phyloP scores from a whole-genome alignment of 37 sponge, comb jelly and placozoan species.

The Halisarca cf. caerulea region DNA sequence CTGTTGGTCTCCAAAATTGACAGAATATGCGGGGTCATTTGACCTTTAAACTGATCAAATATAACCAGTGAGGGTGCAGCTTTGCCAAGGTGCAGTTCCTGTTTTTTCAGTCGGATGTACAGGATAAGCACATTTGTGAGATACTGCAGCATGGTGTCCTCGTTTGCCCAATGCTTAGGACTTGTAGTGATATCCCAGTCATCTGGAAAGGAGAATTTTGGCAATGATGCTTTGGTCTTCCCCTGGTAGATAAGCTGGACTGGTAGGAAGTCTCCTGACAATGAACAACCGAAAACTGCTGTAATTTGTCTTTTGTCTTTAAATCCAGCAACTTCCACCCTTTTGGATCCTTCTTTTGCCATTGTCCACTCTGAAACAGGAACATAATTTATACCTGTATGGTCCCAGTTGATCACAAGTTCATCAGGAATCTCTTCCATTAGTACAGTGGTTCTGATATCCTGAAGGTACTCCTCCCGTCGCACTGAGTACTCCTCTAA shows the following conservation, averaged over 20 bases:
- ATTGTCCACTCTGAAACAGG: background rate
- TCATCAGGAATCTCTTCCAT: background rate
- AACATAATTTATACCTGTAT: background rate
- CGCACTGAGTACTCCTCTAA: background rate
- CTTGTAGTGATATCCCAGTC: background rate
- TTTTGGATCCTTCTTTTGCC: conserved; percentile 5
- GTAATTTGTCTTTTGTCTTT: conserved; percentile 46
- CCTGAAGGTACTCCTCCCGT: background rate
- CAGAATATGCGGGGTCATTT: background rate
- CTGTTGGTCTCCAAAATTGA: background rate
- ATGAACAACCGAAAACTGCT: background rate
- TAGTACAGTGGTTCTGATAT: background rate
- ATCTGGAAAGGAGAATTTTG: background rate
- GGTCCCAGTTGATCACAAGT: conserved; percentile 27
- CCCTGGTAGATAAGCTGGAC: conserved; percentile 23
- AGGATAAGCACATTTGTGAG: background rate
- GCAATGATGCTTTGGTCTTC: background rate
- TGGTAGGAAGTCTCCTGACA: conserved; percentile 19
- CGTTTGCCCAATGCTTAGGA: conserved; percentile 27
- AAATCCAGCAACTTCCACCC: conserved; percentile 30
- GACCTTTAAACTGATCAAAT: background rate
- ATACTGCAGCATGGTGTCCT: background rate
- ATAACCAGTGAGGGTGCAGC: background rate
- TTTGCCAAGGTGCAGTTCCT: background rate
- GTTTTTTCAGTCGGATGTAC: too few relatives aligned